phyloP scores from a whole-genome alignment of 2,888 invertebrate species.

The Dasysyrphus tricinctus region DNA sequence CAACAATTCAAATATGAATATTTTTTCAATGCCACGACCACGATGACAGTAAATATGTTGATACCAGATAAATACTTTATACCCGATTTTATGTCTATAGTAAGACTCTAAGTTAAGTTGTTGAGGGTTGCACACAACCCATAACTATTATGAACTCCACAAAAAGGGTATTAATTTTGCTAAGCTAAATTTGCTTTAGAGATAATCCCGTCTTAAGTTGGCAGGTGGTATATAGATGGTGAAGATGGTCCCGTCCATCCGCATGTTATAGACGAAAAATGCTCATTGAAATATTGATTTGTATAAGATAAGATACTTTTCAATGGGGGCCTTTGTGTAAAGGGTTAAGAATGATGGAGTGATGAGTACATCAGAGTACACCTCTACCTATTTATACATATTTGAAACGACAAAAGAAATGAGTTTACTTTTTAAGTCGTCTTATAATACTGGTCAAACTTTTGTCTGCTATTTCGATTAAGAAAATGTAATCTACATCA shows the following conservation, averaged over 20 bases:
- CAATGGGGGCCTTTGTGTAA: slow-evolving; percentile 36
- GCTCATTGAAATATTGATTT: slow-evolving; percentile 70
- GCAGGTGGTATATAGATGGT: slow-evolving; percentile 70
- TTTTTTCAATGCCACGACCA: background rate
- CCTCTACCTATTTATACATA: slow-evolving; percentile 13
- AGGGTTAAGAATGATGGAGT: slow-evolving; percentile 68
- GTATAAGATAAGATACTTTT: slow-evolving; percentile 54
- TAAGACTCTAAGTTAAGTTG: background rate
- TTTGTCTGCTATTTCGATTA: slow-evolving; percentile 9
- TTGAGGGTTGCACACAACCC: slow-evolving; percentile 46
- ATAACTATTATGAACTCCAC: slow-evolving; percentile 56
- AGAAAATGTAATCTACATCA: background rate
- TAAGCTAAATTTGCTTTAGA: slow-evolving; percentile 78
- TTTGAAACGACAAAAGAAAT: slow-evolving; percentile 58
- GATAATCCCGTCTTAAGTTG: slow-evolving; percentile 77
- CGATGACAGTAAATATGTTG: background rate
- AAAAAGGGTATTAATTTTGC: slow-evolving; percentile 77
- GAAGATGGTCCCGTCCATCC: slow-evolving; percentile 26
- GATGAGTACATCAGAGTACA: background rate
- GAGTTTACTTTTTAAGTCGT: slow-evolving; percentile 10
- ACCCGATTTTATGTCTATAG: background rate
- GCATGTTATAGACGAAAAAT: slow-evolving; percentile 42
- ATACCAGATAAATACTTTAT: slow-evolving; percentile 1
- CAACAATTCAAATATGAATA: background rate
- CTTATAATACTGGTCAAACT: slow-evolving; percentile 56